These are phyloP conservation scores for Mesocentrotus franciscanus DNA, from an alignment of 53 echinoderm and acorn worm species.

Conservation along the genomic window DNA sequence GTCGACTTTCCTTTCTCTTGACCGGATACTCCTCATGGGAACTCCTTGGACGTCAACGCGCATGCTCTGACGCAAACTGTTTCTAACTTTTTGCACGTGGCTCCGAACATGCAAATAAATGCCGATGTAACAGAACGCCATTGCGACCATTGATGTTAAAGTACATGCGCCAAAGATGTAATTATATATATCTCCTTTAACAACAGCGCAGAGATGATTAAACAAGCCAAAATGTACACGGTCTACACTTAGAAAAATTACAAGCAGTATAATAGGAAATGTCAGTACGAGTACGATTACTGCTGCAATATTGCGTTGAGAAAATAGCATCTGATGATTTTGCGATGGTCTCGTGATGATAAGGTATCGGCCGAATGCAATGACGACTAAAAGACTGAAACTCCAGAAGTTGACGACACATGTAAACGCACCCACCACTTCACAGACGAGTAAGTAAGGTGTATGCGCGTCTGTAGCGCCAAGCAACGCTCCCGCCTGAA, in stretches of 20 bases:
- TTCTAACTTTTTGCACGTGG: background rate
- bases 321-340: background rate
- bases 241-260: background rate
- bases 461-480: background rate
- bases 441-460: background rate
- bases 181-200: background rate
- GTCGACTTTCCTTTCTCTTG: background rate
- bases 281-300: background rate
- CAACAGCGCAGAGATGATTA: background rate
- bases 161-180: constrained; percentile 29
- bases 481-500: constrained; percentile 42
- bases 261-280: background rate
- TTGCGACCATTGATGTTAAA: background rate
- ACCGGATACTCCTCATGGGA: background rate
- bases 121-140: constrained; percentile 3
- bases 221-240: constrained; percentile 3
- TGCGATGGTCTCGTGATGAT: constrained; percentile 12
- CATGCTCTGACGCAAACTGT: background rate
- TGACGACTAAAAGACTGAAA: constrained; percentile 35
- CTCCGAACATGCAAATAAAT: background rate
- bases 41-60: background rate
- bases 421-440: constrained; percentile 3
- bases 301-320: background rate
- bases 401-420: constrained; percentile 53
- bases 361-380: background rate